Conservation (phyloP, 2,888 invertebrate species). For the Sesia bembeciformis region DNA sequence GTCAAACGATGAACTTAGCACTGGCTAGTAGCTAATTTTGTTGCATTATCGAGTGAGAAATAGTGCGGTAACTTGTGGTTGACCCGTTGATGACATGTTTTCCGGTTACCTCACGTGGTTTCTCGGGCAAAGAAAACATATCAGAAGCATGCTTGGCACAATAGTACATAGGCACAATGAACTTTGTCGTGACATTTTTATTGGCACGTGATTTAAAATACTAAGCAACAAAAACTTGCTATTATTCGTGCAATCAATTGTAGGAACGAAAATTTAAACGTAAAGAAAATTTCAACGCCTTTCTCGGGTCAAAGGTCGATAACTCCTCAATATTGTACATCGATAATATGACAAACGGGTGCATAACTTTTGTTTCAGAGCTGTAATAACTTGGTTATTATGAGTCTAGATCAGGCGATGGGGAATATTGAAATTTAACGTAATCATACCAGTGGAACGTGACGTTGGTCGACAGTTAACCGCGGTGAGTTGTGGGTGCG, state of each 20-base stretch:
- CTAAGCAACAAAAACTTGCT: conserved; percentile 10
- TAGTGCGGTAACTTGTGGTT: conserved; percentile 50
- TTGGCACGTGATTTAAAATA: conserved; percentile 15
- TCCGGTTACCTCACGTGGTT: conserved; percentile 1
- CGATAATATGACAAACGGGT: neutral
- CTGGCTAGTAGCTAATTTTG: conserved; percentile 40
- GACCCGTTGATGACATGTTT: conserved; percentile 17
- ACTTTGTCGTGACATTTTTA: conserved; percentile 18
- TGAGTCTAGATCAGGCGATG: conserved; percentile 1
- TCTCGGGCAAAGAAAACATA: neutral
- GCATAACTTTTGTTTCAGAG: conserved; percentile 12
- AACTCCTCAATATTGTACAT: conserved; percentile 1
- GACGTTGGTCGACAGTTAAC: conserved; percentile 44
- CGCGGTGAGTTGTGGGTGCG: conserved; percentile 27
- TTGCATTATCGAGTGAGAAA: conserved; percentile 44
- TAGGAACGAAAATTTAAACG: conserved; percentile 1
- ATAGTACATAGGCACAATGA: conserved; percentile 4
- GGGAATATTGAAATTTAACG: conserved; percentile 44
- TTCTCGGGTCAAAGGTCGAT: conserved; percentile 15
- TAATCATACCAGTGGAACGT: conserved; percentile 40
- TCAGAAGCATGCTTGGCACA: neutral
- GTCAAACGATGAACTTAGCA: conserved; percentile 41
- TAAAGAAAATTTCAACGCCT: conserved; percentile 2
- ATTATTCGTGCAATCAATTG: conserved; percentile 10
- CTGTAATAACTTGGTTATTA: conserved; percentile 5